phyloP scores from a whole-genome alignment of 1,140 invertebrate species.

The Drosophila suzukii region DNA sequence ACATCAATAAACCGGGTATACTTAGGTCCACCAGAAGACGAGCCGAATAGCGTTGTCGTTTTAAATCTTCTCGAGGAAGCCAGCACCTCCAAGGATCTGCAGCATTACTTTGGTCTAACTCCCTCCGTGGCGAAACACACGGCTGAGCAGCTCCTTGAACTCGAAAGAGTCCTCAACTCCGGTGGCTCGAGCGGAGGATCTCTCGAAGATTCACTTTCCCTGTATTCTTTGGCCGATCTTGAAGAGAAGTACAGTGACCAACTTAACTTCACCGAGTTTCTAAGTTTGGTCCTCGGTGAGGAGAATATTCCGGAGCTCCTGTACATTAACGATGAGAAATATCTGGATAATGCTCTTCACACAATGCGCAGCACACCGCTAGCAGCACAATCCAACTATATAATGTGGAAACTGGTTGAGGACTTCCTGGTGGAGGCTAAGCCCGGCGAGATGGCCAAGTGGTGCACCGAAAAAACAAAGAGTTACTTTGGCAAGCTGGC shows the following conservation, averaged over 20 bases:
- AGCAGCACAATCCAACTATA: conserved; percentile 44
- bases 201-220: conserved; percentile 26
- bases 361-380: conserved; percentile 24
- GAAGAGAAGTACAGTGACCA: conserved; percentile 37
- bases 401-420: conserved; percentile 63
- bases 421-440: conserved; percentile 36
- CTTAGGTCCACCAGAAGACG: conserved; percentile 27
- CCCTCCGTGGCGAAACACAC: conserved; percentile 21
- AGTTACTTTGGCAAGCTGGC: conserved; percentile 61
- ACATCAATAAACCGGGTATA: conserved; percentile 53
- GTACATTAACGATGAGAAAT: conserved; percentile 39
- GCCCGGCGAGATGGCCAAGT: conserved; percentile 13
- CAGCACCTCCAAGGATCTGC: conserved; percentile 11
- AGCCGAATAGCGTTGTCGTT: background rate
- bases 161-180: conserved; percentile 21
- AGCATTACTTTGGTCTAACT: conserved; percentile 35
- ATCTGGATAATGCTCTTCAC: conserved; percentile 25
- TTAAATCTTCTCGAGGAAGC: conserved; percentile 11
- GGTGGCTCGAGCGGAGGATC: background rate
- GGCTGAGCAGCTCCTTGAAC: conserved; percentile 19
- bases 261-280: conserved; percentile 60
- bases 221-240: conserved; percentile 47
- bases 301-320: conserved; percentile 50
- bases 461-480: conserved; percentile 55
- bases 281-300: conserved; percentile 44